Conservation (phyloP, 2,113 vertebrate species). For the Phainopepla nitens region DNA sequence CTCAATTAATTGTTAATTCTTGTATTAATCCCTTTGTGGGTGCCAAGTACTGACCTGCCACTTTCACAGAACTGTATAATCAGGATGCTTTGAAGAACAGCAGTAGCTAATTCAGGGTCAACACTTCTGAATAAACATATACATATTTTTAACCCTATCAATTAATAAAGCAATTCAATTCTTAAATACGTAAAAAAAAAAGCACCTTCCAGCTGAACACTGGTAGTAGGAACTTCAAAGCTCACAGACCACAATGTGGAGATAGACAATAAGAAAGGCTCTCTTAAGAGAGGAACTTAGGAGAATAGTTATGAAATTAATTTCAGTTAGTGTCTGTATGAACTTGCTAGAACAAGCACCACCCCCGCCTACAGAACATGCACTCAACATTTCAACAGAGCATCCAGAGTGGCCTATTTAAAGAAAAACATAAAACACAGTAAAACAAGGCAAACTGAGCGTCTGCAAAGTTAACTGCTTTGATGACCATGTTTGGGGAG, state of each 20-base stretch:
- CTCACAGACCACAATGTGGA: not conserved
- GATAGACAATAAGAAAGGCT: not conserved
- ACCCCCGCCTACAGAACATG: not conserved
- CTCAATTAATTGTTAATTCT: not conserved
- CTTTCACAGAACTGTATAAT: not conserved
- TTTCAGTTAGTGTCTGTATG: not conserved
- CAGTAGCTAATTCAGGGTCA: not conserved
- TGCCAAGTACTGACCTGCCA: not conserved
- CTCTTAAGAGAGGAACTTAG: not conserved
- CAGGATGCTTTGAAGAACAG: not conserved
- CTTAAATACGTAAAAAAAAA: not conserved
- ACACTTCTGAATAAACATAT: not conserved
- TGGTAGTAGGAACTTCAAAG: not conserved
- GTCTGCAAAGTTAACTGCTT: not conserved
- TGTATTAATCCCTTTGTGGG: not conserved
- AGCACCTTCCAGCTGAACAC: not conserved
- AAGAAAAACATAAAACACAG: not conserved
- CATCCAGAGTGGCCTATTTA: not conserved
- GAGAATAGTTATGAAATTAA: not conserved
- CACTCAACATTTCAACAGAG: not conserved
- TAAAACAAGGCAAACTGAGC: not conserved
- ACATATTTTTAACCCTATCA: not conserved
- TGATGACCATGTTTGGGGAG: not conserved
- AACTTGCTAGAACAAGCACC: not conserved
- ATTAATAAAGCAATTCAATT: not conserved